A percentile compares a stretch with the other conserved stretches of the same genome.
These are phyloP conservation scores for Acanthurus tractus DNA, from an alignment of 2,797 vertebrate species.

Conservation along the genomic window DNA sequence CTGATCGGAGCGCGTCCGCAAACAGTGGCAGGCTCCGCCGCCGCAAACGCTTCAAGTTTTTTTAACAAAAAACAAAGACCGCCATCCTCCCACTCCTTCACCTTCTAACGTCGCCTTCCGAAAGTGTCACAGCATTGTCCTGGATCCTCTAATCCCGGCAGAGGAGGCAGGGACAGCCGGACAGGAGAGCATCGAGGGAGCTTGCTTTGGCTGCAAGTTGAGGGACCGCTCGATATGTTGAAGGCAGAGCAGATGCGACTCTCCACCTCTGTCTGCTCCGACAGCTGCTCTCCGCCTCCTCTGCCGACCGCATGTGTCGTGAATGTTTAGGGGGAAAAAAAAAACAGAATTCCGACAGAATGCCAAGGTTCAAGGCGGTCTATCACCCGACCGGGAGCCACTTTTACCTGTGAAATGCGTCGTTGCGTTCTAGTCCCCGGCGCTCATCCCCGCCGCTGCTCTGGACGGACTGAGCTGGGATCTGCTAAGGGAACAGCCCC, in stretches of 20 bases:
- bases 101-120: constrained; percentile 37
- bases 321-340: not conserved
- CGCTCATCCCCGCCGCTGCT: constrained; percentile 74
- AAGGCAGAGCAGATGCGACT: constrained; percentile 63
- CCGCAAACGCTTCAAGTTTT: constrained; percentile 59
- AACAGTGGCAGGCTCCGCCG: constrained; percentile 35
- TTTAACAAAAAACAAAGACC: not conserved
- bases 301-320: constrained; percentile 24
- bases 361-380: not conserved
- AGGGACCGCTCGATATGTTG: constrained; percentile 62
- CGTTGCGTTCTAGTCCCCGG: constrained; percentile 57
- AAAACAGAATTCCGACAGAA: not conserved
- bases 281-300: constrained; percentile 28
- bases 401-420: constrained; percentile 78
- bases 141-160: constrained; percentile 22
- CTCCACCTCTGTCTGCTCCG: constrained; percentile 46
- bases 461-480: constrained; percentile 70
- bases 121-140: constrained; percentile 38
- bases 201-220: constrained; percentile 61
- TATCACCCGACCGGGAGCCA: constrained; percentile 7
- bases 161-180: constrained; percentile 33
- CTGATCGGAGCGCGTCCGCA: constrained; percentile 65
- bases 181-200: constrained; percentile 26
- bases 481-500: constrained; percentile 75
- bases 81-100: constrained; percentile 43